phyloP scores from a whole-genome alignment of 2,888 invertebrate genomes.

The Kuschelorhynchus macadamiae region DNA sequence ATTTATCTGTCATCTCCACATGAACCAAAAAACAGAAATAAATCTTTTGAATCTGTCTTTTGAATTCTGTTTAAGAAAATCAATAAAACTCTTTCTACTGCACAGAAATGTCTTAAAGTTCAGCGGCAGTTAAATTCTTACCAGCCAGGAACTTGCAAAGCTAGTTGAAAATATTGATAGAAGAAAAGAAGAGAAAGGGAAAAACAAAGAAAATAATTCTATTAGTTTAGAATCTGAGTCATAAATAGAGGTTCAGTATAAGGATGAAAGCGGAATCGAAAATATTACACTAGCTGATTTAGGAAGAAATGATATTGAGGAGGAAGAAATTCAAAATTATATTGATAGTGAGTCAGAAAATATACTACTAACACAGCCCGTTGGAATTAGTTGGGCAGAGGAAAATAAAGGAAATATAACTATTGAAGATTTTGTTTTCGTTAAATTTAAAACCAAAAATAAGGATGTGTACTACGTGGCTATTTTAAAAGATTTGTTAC shows the following conservation, averaged over 20 bases:
- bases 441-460: slow-evolving; percentile 14
- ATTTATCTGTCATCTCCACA: neutral
- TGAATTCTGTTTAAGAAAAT: slow-evolving; percentile 18
- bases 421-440: neutral
- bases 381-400: neutral
- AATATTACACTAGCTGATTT: slow-evolving; percentile 18
- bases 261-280: slow-evolving; percentile 9
- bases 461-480: slow-evolving; percentile 6
- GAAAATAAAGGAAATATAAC: slow-evolving; percentile 10
- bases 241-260: slow-evolving; percentile 4
- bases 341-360: slow-evolving; percentile 10
- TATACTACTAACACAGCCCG: slow-evolving; percentile 11
- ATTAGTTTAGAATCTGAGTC: slow-evolving; percentile 8
- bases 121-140: slow-evolving; percentile 10
- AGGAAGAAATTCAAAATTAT: slow-evolving; percentile 1
- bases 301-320: slow-evolving; percentile 8
- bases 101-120: slow-evolving; percentile 9
- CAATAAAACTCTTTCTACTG: slow-evolving; percentile 5
- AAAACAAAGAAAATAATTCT: slow-evolving; percentile 10
- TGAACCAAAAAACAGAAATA: slow-evolving; percentile 3
- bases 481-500: slow-evolving; percentile 2
- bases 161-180: slow-evolving; percentile 13
- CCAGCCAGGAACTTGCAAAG: slow-evolving; percentile 12
- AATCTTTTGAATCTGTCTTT: slow-evolving; percentile 13
- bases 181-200: slow-evolving; percentile 6